Base-by-base conservation (phyloP, 2,797 vertebrate species). In the Agapornis canus region DNA sequence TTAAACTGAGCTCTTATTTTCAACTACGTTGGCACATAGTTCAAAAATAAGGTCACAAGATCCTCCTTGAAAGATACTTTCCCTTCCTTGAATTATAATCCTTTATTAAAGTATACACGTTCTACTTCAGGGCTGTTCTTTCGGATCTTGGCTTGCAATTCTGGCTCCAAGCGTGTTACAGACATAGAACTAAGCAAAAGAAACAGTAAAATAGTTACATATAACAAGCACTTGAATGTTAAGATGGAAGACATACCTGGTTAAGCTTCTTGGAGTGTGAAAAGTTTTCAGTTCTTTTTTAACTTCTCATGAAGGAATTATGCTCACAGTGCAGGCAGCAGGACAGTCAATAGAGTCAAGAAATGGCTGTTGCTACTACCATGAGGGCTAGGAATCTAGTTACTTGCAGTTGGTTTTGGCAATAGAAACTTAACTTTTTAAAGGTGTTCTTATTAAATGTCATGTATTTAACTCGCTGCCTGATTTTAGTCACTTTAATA, bases 71-170 rank as follows among this genome's bases (percentile, higher is more conserved):
- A 48, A 61, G 39, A 5, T 81, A 76, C 42, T 86, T 90, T 79
- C 73, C 57, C 61, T 60, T 80, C 77, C 52, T 72, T 68, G 35
- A 49, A 75, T 99, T 98, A 99, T 97, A 99, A 98, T 92, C 99
- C 99, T 98, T 99, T 99, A 98, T 99, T 99, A 97, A 99, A 99
- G 98, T 99, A 99, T 49, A 99, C 99, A 25, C 97, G 97, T 94
- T 97, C 98, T 96, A 99, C 96, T 52, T 98, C 98, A 8, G 99
- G 99, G 92, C 96, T 95, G 95, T 47, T 98, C 70, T 98, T 98
- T 73, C 52, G 98, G 97, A 99, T 99, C 97, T 98, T 98, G 97
- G 98, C 98, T 98, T 99, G 99, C 94, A 99, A 97, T 95, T 99
- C 99, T 1, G 98, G 98, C 96, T 99, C 99, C 98, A 99, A 94